Percentiles rank a stretch among this genome's conserved stretches.
These are phyloP conservation scores for Conus ventricosus DNA, from an alignment of 1,140 invertebrate genomes.

Conservation along the genomic window DNA sequence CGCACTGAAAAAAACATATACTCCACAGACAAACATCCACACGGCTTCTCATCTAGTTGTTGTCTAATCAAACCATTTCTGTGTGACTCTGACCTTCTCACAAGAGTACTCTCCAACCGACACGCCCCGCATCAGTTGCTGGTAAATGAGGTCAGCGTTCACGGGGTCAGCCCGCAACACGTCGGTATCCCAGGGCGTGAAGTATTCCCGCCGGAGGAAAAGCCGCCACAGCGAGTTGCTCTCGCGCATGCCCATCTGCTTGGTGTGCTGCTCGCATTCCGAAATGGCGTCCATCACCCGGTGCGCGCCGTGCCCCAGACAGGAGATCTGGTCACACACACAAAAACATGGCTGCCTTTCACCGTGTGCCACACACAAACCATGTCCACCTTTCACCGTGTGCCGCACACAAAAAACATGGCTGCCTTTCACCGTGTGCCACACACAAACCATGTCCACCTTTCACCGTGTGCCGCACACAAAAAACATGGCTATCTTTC, in stretches of 20 bases:
- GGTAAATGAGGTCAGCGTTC: conserved; percentile 65
- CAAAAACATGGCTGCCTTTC: too few species aligned
- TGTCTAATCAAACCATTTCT: not conserved
- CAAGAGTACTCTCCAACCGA: conserved; percentile 66
- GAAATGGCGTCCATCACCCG: conserved; percentile 71
- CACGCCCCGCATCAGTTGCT: conserved; percentile 68
- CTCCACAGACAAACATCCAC: not conserved
- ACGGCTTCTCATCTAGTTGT: too few species aligned
- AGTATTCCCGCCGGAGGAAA: conserved; percentile 70
- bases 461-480: too few species aligned
- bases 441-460: too few species aligned
- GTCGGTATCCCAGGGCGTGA: conserved; percentile 67
- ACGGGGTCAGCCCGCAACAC: conserved; percentile 49
- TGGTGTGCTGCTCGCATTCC: conserved; percentile 70
- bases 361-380: too few species aligned
- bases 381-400: too few species aligned
- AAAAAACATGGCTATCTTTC: too few species aligned
- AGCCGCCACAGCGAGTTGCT: conserved; percentile 68
- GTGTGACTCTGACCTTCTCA: conserved; percentile 51
- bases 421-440: too few species aligned
- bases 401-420: too few species aligned
- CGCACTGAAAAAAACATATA: too few species aligned
- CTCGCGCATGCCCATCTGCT: conserved; percentile 63
- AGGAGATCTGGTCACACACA: conserved; percentile 65
- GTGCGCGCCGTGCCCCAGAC: conserved; percentile 69